Evolutionary conservation across 2,113 vertebrate genomes (phyloP), one percentile per base, ranked within the genome.

Genomic region (Guaruba guarouba): DNA sequence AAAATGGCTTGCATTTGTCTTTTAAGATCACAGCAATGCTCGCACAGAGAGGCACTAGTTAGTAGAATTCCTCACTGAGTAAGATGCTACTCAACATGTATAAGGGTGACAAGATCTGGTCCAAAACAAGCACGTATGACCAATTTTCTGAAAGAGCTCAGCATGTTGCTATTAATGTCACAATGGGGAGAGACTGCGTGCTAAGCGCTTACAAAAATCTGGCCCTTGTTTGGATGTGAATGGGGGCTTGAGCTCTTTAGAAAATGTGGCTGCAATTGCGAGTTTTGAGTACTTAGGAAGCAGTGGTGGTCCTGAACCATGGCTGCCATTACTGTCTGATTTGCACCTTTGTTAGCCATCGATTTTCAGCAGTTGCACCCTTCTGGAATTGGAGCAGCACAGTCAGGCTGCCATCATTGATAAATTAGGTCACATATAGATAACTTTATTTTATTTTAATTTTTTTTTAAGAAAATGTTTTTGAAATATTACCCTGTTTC

Each of bases 401-500:
- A 73, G 44, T 52, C 62, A 84, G 68, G 35, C 74, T 94, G 35
- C 91, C 51, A 17, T 86, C 8, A 46, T 88, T 86, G 92, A 70
- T 67, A 86, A 96, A 90, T 48, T 43, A 92, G 69, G 62, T 48
- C 55, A 88, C 29, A 41, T 88, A 71, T 33, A 88, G 31, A 81
- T 80, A 17, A 52, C 24, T 76, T 67, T 31, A 51, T 35, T 79
- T 43, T 46, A 35, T 35, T 79, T 43, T 46, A 35, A 43, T 70
- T 73, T 69, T 77, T 74, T 88, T 67, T 61, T 46, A 63, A 93
- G 69, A 97, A 97, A 96, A 94, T 82, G 61, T 79, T 94, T 96
- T 84, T 96, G 94, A 97, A 97, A 96, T 92, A 94, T 96, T 96
- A 90, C 89, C 77, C 94, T 88, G 28, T 94, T 93, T 83, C 95